Base-by-base conservation (phyloP, 2,113 vertebrate genomes). In the Diglossa brunneiventris region DNA sequence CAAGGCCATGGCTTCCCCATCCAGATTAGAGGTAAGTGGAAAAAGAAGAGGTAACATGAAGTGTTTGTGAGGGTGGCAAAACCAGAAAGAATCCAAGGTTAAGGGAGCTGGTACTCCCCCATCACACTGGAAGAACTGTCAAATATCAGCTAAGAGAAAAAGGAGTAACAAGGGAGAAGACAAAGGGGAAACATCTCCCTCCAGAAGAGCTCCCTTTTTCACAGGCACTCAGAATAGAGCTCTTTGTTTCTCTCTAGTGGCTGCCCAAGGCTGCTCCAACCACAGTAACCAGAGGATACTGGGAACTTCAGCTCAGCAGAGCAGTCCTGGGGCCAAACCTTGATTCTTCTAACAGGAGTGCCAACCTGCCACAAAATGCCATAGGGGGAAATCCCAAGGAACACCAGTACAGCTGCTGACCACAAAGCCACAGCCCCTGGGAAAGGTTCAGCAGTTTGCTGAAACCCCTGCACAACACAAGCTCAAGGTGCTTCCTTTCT, bases 161-260 rank as follows among this genome's bases (percentile, higher is more conserved):
- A 42, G 15, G 15, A 90, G 30, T 58, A 79, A 33, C 31, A 75
- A 58, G 30, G 11, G 16, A 67, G 73, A 94, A 86, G 44, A 61
- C 50, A 68, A 83, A 80, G 17, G n/a, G 46, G 52, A 68, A 28
- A 89, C 8, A 18, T 13, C 31, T 61, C 31, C 41, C 31, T 69
- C 33, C 49, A 90, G 75, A 83, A 88, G 59, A 90, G 27, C 61
- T 53, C 20, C 47, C 61, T 55, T 70, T 59, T 46, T 23, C 74
- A 67, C 11, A 2, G 2, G 50, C 30, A 4, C 13, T 39, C 44
- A 70, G 87, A 90, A 79, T 6, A 28, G 67, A 83, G 79, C n/a
- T 73, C 79, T 73, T 78, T 79, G 62, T 93, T 90, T 83, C 88
- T 77, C 72, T 55, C 68, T 28, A 78, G 83, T 7, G 46, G 72